phyloP scores from a whole-genome alignment of 1,140 invertebrate species.

The Calliphora vicina region DNA sequence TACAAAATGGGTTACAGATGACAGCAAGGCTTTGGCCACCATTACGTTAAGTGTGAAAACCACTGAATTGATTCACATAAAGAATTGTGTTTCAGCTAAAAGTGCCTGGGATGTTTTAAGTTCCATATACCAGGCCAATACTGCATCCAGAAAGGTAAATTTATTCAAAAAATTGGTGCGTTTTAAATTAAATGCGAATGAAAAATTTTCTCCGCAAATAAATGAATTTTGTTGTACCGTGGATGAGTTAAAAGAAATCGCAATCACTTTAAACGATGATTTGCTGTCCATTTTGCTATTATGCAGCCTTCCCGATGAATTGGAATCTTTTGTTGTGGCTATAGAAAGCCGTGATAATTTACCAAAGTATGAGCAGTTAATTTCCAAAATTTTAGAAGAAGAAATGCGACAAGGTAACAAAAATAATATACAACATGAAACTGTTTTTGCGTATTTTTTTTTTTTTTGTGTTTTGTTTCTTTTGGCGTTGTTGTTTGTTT shows the following conservation, averaged over 20 bases:
- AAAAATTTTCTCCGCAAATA: conserved; percentile 16
- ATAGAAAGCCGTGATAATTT: conserved; percentile 31
- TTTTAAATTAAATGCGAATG: conserved; percentile 8
- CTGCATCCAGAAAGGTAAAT: conserved; percentile 14
- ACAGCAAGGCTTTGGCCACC: no score
- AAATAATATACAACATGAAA: neutral
- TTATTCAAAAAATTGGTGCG: conserved; percentile 26
- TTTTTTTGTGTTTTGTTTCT: no score
- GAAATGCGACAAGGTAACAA: conserved; percentile 28
- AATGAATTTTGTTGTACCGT: conserved; percentile 25
- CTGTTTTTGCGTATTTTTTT: conserved; percentile 3
- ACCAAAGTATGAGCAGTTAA: conserved; percentile 30
- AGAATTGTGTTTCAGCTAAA: no score
- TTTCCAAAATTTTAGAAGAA: conserved; percentile 32
- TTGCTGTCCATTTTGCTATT: conserved; percentile 25
- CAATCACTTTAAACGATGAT: conserved; percentile 22
- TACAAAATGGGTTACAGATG: no score
- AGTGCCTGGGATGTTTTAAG: no score
- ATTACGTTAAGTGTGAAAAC: no score
- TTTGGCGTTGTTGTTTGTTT: no score
- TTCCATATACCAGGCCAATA: conserved; percentile 2
- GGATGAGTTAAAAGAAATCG: conserved; percentile 16
- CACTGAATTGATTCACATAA: no score
- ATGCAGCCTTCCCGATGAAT: conserved; percentile 36
- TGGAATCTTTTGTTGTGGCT: conserved; percentile 38